phyloP scores from a whole-genome alignment of 2,888 invertebrate genomes.

The Drosophila maculinotata region DNA sequence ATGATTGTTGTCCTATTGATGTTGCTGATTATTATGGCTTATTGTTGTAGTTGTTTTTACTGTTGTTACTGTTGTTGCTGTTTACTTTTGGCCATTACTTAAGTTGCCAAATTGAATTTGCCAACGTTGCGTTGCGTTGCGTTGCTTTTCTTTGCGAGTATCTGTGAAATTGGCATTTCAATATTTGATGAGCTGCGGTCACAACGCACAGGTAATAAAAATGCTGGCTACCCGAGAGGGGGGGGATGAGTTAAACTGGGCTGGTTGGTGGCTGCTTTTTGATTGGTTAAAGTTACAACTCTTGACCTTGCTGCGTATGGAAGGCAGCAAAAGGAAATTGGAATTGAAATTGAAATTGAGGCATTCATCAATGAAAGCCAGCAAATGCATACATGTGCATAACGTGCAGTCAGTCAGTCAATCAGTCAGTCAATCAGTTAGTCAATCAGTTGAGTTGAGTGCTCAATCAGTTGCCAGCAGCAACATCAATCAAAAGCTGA shows the following conservation, averaged over 20 bases:
- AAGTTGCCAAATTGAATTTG: conserved; percentile 72
- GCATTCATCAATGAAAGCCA: conserved; percentile 41
- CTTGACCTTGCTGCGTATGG: conserved; percentile 43
- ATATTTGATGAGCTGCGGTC: conserved; percentile 69
- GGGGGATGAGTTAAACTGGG: not conserved
- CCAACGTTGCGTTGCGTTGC: conserved; percentile 27
- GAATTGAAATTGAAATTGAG: conserved; percentile 36
- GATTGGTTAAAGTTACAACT: conserved; percentile 29
- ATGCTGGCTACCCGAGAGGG: conserved; percentile 5
- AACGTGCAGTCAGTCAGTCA: conserved; percentile 17
- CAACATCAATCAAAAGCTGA: conserved; percentile 29
- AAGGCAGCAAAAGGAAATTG: not conserved
- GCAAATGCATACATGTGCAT: conserved; percentile 11
- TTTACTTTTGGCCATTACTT: conserved; percentile 52
- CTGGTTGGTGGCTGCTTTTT: conserved; percentile 1
- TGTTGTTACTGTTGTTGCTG: conserved; percentile 6
- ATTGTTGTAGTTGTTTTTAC: conserved; percentile 6
- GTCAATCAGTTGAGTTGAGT: conserved; percentile 4
- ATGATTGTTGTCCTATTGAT: conserved; percentile 6
- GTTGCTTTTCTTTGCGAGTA: conserved; percentile 45
- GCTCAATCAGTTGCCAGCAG: conserved; percentile 31
- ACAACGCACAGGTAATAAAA: conserved; percentile 65
- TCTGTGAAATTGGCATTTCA: conserved; percentile 78
- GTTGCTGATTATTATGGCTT: conserved; percentile 37
- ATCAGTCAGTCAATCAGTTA: conserved; percentile 22